Percentiles rank a stretch among this genome's conserved stretches.
phyloP scores from a whole-genome alignment of 1,140 invertebrate genomes.

The Pantala flavescens region DNA sequence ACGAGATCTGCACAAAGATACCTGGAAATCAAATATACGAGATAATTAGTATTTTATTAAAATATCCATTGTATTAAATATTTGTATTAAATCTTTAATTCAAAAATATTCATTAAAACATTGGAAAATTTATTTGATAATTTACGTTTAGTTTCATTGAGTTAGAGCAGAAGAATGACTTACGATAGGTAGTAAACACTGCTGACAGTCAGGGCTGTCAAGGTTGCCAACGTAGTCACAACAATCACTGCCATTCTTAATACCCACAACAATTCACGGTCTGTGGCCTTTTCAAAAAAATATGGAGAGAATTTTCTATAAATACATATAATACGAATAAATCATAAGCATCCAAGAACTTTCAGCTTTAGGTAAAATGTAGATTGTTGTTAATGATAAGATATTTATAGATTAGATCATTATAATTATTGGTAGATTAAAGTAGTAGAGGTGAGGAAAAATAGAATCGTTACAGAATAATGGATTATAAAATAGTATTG shows the following conservation, averaged over 20 bases:
- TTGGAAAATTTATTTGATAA: too few species aligned
- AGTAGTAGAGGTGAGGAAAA: too few species aligned
- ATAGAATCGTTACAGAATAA: too few species aligned
- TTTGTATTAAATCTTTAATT: not conserved
- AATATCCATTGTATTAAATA: not conserved
- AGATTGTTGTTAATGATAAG: too few species aligned
- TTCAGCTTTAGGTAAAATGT: too few species aligned
- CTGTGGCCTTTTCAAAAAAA: conserved; percentile 46
- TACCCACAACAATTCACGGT: conserved; percentile 63
- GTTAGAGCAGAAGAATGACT: conserved; percentile 26
- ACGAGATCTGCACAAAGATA: conserved; percentile 66
- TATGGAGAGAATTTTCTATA: conserved; percentile 20
- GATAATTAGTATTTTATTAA: conserved; percentile 12
- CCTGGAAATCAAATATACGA: conserved; percentile 28
- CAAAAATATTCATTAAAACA: too few species aligned
- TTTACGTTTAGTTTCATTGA: too few species aligned
- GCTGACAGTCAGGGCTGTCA: conserved; percentile 59
- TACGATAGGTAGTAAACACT: conserved; percentile 71
- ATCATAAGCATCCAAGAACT: too few species aligned
- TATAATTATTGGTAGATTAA: too few species aligned
- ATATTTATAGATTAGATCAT: too few species aligned
- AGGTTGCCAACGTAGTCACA: conserved; percentile 54
- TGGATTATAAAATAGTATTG: too few species aligned
- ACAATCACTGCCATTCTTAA: conserved; percentile 58
- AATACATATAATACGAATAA: too few species aligned